These are phyloP conservation scores for Oceanites oceanicus DNA, from an alignment of 2,113 vertebrate genomes.

Conservation along the genomic window DNA sequence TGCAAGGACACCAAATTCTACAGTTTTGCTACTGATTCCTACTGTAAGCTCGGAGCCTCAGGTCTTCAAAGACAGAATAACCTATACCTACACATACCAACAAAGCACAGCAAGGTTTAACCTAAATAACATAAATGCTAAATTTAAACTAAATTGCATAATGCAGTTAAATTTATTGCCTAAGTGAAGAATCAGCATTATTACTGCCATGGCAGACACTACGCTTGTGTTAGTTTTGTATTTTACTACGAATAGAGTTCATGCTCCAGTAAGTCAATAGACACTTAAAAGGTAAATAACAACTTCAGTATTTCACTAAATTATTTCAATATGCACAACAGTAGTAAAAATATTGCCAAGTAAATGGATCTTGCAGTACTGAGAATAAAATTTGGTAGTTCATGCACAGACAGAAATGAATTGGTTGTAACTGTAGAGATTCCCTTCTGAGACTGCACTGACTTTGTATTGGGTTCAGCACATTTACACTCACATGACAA, in stretches of 20 bases:
- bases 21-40: neutral
- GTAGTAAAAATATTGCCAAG: neutral
- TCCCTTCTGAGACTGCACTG: neutral
- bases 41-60: neutral
- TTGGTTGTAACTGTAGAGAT: neutral
- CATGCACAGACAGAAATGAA: fast-evolving
- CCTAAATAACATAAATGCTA: neutral
- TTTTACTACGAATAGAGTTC: neutral
- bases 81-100: neutral
- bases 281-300: neutral
- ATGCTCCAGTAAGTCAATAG: neutral
- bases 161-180: neutral
- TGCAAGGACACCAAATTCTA: neutral
- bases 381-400: neutral
- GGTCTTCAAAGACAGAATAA: neutral
- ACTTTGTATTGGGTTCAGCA: neutral
- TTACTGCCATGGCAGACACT: neutral
- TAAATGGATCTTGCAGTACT: neutral
- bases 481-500: neutral
- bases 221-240: neutral
- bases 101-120: neutral
- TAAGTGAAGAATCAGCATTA: neutral
- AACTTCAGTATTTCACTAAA: neutral
- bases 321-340: neutral
- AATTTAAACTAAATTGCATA: neutral